A percentile compares a stretch with the other conserved stretches of the same genome.
Evolutionary conservation across 2,113 vertebrate species (phyloP).

Genomic region (Leucoraja erinaceus): DNA sequence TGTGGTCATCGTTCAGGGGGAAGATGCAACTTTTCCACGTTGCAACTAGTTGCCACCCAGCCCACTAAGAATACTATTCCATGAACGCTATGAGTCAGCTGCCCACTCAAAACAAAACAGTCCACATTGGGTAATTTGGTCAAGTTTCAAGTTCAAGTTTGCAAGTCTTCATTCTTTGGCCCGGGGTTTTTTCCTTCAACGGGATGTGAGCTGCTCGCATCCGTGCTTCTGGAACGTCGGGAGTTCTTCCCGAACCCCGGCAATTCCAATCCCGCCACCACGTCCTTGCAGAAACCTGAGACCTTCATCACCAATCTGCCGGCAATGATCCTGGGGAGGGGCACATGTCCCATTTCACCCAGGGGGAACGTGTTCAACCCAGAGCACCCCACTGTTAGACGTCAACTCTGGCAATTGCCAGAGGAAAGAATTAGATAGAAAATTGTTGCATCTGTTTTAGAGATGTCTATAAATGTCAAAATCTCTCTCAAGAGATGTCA

Average conservation of each 20-base stretch:
- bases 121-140: too few species aligned
- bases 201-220: neutral
- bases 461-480: neutral
- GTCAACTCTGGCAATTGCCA: neutral
- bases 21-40: too few species aligned
- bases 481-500: neutral
- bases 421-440: neutral
- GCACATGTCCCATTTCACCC: neutral
- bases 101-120: rapidly evolving
- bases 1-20: neutral
- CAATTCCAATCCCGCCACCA: neutral
- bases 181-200: neutral
- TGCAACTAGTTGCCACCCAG: neutral
- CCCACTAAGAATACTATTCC: neutral
- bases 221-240: neutral
- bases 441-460: neutral
- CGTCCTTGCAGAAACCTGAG: too few species aligned
- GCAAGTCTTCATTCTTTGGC: too few species aligned
- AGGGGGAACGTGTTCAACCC: neutral
- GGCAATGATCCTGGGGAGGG: neutral
- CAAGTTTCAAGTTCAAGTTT: too few species aligned
- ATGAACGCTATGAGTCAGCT: neutral
- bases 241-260: neutral
- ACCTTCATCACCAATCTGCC: too few species aligned
- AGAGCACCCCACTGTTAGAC: neutral